These are phyloP conservation scores for Tiliacea aurago DNA, from an alignment of 2,888 invertebrate genomes.

Conservation along the genomic window DNA sequence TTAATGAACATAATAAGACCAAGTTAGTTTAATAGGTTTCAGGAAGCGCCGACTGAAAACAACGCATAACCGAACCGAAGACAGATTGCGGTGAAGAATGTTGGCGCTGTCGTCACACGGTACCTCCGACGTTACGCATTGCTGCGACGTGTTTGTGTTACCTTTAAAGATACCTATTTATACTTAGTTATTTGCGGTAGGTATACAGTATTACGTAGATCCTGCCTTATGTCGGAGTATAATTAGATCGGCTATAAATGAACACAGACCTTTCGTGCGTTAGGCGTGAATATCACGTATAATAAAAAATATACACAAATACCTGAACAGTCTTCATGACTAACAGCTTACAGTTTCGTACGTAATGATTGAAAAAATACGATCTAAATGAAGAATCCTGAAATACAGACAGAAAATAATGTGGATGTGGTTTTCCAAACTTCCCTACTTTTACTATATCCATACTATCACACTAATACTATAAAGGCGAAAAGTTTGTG, in stretches of 20 bases:
- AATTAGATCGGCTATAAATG: slow-evolving; percentile 51
- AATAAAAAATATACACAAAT: slow-evolving; percentile 21
- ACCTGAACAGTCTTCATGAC: slow-evolving; percentile 1
- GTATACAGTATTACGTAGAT: slow-evolving; percentile 23
- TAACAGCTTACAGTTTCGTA: neutral
- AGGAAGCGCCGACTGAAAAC: slow-evolving; percentile 60
- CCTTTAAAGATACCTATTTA: slow-evolving; percentile 25
- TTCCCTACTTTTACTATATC: neutral
- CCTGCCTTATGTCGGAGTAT: slow-evolving; percentile 29
- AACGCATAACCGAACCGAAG: slow-evolving; percentile 64
- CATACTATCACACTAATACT: neutral
- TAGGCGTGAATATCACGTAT: slow-evolving; percentile 44
- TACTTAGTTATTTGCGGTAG: slow-evolving; percentile 33
- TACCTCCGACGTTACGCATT: slow-evolving; percentile 52
- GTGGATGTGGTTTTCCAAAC: slow-evolving; percentile 8
- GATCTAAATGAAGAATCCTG: slow-evolving; percentile 5
- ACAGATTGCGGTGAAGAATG: slow-evolving; percentile 61
- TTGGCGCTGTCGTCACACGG: slow-evolving; percentile 41
- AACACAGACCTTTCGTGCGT: slow-evolving; percentile 44
- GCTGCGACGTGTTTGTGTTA: slow-evolving; percentile 44
- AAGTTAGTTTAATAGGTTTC: slow-evolving; percentile 46
- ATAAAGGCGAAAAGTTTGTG: neutral
- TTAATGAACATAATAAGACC: slow-evolving; percentile 34
- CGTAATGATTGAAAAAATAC: slow-evolving; percentile 15
- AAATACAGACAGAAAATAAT: neutral